Percentiles rank a stretch among this genome's conserved stretches.
phyloP scores from a whole-genome alignment of 2,113 vertebrate genomes.

The Zapus hudsonius region DNA sequence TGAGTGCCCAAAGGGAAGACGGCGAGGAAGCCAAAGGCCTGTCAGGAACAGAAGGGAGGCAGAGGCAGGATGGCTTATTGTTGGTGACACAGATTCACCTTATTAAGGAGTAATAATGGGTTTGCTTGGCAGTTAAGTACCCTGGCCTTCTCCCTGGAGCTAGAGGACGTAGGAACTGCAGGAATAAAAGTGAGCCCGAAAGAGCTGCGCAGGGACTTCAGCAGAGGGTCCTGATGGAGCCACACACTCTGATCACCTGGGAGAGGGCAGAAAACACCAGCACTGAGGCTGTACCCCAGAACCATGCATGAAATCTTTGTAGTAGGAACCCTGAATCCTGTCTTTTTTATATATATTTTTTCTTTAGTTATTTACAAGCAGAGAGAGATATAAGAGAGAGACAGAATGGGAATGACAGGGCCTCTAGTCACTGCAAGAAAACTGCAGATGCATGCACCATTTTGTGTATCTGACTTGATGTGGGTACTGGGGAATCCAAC shows the following conservation, averaged over 20 bases:
- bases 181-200: rapidly evolving
- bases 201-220: background rate
- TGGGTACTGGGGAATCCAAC: no score
- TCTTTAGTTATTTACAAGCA: no score
- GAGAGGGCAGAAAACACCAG: background rate
- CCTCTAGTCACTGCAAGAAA: no score
- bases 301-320: background rate
- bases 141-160: background rate
- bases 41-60: background rate
- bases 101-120: conserved; percentile 25
- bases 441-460: no score
- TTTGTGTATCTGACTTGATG: no score
- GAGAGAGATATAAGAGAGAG: no score
- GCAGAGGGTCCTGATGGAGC: background rate
- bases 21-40: rapidly evolving
- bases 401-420: no score
- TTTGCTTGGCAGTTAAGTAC: background rate
- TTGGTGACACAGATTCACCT: conserved; percentile 31
- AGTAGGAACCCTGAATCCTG: background rate
- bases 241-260: rapidly evolving
- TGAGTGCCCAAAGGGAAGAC: background rate
- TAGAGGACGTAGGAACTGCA: background rate
- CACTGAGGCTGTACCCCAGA: background rate
- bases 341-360: no score
- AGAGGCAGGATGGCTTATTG: background rate